These are phyloP conservation scores for Hypsopygia costalis DNA, from an alignment of 2,888 invertebrate species.

Conservation along the genomic window DNA sequence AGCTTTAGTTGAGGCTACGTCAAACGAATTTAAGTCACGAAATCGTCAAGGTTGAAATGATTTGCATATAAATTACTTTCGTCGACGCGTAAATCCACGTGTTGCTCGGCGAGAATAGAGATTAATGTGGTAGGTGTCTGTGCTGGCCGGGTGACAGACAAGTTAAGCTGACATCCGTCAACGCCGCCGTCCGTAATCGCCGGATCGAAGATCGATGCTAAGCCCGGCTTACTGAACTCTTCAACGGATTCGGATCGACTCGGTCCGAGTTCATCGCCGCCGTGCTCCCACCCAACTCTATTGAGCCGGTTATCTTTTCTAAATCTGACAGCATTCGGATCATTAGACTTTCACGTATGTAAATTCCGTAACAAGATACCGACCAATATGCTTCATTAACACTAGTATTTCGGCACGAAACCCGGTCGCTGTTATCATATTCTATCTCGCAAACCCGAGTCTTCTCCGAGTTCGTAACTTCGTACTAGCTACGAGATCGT, in stretches of 20 bases:
- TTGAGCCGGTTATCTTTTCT: slow-evolving; percentile 52
- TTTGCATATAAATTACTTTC: slow-evolving; percentile 80
- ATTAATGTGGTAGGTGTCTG: slow-evolving; percentile 74
- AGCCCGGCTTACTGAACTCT: slow-evolving; percentile 75
- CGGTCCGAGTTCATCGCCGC: slow-evolving; percentile 50
- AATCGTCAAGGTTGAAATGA: slow-evolving; percentile 71
- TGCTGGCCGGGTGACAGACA: slow-evolving; percentile 68
- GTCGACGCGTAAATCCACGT: slow-evolving; percentile 75
- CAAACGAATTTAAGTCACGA: slow-evolving; percentile 66
- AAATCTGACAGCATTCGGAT: slow-evolving; percentile 62
- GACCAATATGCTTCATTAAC: slow-evolving; percentile 26
- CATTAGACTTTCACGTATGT: slow-evolving; percentile 42
- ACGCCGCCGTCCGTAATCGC: slow-evolving; percentile 69
- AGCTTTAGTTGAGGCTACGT: slow-evolving; percentile 43
- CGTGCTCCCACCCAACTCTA: slow-evolving; percentile 41
- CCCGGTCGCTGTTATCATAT: slow-evolving; percentile 24
- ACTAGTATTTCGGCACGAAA: slow-evolving; percentile 30
- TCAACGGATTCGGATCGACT: slow-evolving; percentile 58
- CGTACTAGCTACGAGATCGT: no score
- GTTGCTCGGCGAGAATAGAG: slow-evolving; percentile 73
- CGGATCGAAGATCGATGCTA: slow-evolving; percentile 75
- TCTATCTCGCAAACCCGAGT: slow-evolving; percentile 25
- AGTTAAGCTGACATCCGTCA: slow-evolving; percentile 79
- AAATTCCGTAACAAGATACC: slow-evolving; percentile 33
- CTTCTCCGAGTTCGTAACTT: slow-evolving; percentile 29